These are phyloP conservation scores for Melinaea marsaeus DNA, from an alignment of 2,888 invertebrate species.

Conservation along the genomic window DNA sequence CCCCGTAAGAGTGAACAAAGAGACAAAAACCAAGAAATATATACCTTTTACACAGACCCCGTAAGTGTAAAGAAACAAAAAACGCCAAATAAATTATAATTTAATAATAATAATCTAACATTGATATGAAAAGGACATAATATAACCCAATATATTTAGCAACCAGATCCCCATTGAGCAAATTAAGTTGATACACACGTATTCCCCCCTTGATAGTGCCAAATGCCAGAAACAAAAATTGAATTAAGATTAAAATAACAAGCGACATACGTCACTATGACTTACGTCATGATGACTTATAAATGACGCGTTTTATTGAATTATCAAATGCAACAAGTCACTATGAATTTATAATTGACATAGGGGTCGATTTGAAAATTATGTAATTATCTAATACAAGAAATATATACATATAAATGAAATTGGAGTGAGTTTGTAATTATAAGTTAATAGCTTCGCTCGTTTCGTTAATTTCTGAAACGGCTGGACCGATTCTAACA, in stretches of 20 bases:
- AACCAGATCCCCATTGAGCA: slow-evolving; percentile 48
- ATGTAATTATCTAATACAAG: slow-evolving; percentile 5
- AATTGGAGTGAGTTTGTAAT: too few relatives aligned
- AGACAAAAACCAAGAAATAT: too few relatives aligned
- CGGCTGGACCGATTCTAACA: too few relatives aligned
- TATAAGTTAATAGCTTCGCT: too few relatives aligned
- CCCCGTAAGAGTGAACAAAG: too few relatives aligned
- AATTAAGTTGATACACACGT: slow-evolving; percentile 64
- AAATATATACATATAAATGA: too few relatives aligned
- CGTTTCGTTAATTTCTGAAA: too few relatives aligned
- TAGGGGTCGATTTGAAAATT: slow-evolving; percentile 21
- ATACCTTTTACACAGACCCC: too few relatives aligned
- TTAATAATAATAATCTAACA: too few relatives aligned
- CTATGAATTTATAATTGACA: slow-evolving; percentile 28
- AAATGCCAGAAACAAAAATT: slow-evolving; percentile 51
- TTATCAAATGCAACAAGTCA: slow-evolving; percentile 32
- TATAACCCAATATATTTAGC: slow-evolving; percentile 4
- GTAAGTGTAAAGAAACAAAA: neutral
- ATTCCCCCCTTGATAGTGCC: slow-evolving; percentile 47
- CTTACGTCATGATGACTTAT: slow-evolving; percentile 34
- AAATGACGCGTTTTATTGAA: slow-evolving; percentile 30
- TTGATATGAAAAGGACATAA: neutral
- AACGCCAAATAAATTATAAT: too few relatives aligned
- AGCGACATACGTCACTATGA: slow-evolving; percentile 33
- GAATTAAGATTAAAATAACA: slow-evolving; percentile 47